Evolutionary conservation across 2,797 vertebrate genomes (phyloP), one percentile per base, ranked within the genome.

Genomic region (Notamacropus eugenii): DNA sequence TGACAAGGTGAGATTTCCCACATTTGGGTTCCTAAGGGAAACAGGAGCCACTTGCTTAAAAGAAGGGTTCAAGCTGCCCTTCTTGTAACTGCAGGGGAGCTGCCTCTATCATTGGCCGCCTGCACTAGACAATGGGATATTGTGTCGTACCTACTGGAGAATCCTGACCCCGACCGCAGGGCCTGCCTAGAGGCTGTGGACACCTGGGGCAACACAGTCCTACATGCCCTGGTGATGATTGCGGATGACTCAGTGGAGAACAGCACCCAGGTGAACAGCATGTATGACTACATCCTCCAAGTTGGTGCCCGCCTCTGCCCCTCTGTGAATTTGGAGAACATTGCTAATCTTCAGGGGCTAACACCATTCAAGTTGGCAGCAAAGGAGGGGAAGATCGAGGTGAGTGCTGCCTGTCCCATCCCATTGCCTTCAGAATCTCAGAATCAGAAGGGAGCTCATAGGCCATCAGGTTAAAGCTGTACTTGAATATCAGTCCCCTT

Each of bases 41-140:
- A 28, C 40, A 87, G 74, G 24, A 87, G 24, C 34, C 34, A n/a
- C 62, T n/a, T 74, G 34, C 40, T 82, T 46, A 82, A 74, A 24
- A 27, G 93, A 57, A n/a, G 27, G 8, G 27, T 97, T 94, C 57
- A 2, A 91, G 56, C 94, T 97, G 52, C 3, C 54, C 46, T 56
- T 46, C 58, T 54, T 27, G 1, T 92, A 11, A 90, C 93, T 94
- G 8, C 93, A 99, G 99, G 99, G 12, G 99, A 99, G 98, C 98
- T 99, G 55, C 99, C 99, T 8, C 98, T 99, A 57, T 99, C 99
- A 34, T 98, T 99, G 98, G 99, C 99, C 0, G 99, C 99, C 10
- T 99, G 99, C 96, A 99, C 99, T 97, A 99, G 99, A 98, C 99
- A 99, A 97, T 98, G 98, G 1, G 98, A 99, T 0, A 94, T 99